Percentiles rank a stretch among this genome's conserved stretches.
Evolutionary conservation across 2,888 invertebrate species (phyloP).

Genomic region (Drosophila prolongata): DNA sequence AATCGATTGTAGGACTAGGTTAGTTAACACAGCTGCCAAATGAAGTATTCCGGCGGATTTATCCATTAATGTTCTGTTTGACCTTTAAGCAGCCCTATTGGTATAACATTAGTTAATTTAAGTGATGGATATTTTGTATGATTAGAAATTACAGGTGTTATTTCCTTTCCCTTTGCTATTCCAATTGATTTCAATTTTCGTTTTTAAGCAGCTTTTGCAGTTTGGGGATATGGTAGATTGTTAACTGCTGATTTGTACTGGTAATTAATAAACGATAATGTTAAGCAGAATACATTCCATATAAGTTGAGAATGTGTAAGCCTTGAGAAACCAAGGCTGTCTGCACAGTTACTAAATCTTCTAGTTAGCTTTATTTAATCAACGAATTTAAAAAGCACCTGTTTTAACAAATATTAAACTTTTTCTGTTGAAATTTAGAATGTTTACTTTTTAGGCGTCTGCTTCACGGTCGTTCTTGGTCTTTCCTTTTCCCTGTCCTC

Average conservation of each 20-base stretch:
- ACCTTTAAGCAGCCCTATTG: neutral
- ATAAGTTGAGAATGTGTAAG: neutral
- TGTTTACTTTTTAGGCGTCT: neutral
- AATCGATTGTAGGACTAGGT: slow-evolving; percentile 32
- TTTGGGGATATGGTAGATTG: neutral
- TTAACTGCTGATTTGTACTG: too few species aligned
- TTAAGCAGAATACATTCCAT: neutral
- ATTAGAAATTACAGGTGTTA: neutral
- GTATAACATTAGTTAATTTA: neutral
- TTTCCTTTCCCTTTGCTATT: neutral
- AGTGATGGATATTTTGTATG: neutral
- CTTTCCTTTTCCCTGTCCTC: neutral
- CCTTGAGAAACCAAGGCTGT: too few species aligned
- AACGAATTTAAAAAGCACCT: neutral
- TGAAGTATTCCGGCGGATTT: slow-evolving; percentile 25
- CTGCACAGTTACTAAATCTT: neutral
- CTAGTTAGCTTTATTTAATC: neutral
- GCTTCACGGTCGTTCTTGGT: neutral
- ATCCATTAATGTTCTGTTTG: neutral
- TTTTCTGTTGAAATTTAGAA: neutral
- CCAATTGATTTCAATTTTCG: too few species aligned
- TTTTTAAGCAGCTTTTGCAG: neutral
- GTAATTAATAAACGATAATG: too few species aligned
- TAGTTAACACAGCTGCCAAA: slow-evolving; percentile 16
- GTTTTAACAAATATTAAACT: neutral